These are phyloP conservation scores for Dolichopus griseipennis DNA, from an alignment of 2,888 invertebrate genomes.

Conservation along the genomic window DNA sequence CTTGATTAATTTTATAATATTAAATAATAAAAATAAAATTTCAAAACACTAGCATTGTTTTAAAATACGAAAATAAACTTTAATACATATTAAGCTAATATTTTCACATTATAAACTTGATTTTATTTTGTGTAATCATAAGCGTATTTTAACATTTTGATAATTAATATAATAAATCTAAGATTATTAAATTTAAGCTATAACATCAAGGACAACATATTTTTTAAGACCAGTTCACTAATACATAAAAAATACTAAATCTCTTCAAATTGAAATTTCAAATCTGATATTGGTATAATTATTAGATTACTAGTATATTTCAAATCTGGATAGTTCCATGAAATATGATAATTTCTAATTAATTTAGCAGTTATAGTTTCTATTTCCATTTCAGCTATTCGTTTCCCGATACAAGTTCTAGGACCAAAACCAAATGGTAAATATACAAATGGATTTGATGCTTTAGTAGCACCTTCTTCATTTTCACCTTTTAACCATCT, in stretches of 20 bases:
- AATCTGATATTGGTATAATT: slow-evolving; percentile 35
- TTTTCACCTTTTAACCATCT: slow-evolving; percentile 54
- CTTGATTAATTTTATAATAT: too few relatives aligned
- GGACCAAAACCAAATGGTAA: slow-evolving; percentile 64
- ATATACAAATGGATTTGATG: slow-evolving; percentile 32
- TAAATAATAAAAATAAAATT: too few relatives aligned
- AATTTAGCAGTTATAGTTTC: slow-evolving; percentile 46
- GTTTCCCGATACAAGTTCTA: slow-evolving; percentile 60
- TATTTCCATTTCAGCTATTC: slow-evolving; percentile 67
- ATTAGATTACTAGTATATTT: slow-evolving; percentile 34
- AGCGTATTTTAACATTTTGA: too few relatives aligned
- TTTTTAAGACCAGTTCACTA: too few relatives aligned
- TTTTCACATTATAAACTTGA: too few relatives aligned
- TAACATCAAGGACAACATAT: too few relatives aligned
- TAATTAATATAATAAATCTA: too few relatives aligned
- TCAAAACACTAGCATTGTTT: too few relatives aligned
- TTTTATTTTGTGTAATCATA: too few relatives aligned
- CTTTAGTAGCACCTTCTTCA: slow-evolving; percentile 16
- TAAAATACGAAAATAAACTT: too few relatives aligned
- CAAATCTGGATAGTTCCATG: slow-evolving; percentile 29
- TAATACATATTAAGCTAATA: too few relatives aligned
- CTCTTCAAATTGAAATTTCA: slow-evolving; percentile 37
- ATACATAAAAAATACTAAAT: slow-evolving; percentile 21
- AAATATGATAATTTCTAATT: slow-evolving; percentile 34
- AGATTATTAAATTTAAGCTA: too few relatives aligned